A percentile compares a stretch with the other conserved stretches of the same genome.
These are phyloP conservation scores for Drosophila tani DNA, from an alignment of 1,140 invertebrate genomes.

Conservation along the genomic window DNA sequence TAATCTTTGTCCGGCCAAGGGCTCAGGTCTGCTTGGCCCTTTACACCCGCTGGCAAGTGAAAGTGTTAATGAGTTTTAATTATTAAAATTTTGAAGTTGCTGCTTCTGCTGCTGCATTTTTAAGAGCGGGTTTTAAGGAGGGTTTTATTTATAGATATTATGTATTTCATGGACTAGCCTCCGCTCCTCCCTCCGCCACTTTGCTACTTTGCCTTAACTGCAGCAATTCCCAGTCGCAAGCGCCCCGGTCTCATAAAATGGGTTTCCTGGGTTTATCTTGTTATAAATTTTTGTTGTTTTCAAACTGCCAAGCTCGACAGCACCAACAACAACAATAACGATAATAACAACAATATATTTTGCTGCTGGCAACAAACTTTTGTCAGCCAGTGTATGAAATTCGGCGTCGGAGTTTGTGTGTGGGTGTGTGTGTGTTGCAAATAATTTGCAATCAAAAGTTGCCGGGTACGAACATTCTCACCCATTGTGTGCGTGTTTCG, in stretches of 20 bases:
- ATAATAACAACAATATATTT: constrained; percentile 44
- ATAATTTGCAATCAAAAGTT: constrained; percentile 83
- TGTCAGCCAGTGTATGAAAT: constrained; percentile 44
- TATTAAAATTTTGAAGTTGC: constrained; percentile 65
- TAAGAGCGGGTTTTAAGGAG: constrained; percentile 20
- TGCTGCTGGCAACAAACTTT: constrained; percentile 69
- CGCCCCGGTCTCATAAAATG: constrained; percentile 25
- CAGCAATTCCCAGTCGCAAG: constrained; percentile 20
- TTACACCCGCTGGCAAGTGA: constrained; percentile 22
- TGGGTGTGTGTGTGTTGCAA: constrained; percentile 55
- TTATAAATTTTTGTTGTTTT: constrained; percentile 65
- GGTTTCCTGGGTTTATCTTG: constrained; percentile 61
- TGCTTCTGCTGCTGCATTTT: constrained; percentile 36
- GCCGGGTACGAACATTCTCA: constrained; percentile 54
- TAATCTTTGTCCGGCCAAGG: constrained; percentile 69
- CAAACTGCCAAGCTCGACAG: constrained; percentile 40
- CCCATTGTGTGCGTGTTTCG: constrained; percentile 2
- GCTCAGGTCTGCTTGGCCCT: constrained; percentile 2
- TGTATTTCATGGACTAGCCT: constrained; percentile 30
- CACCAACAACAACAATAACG: constrained; percentile 39
- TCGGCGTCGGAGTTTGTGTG: constrained; percentile 13
- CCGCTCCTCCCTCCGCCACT: not conserved
- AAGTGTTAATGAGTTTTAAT: constrained; percentile 82
- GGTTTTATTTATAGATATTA: constrained; percentile 52
- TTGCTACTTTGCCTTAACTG: constrained; percentile 12